Evolutionary conservation across 2,888 invertebrate genomes (phyloP).

Genomic region (Drosophila longiperda): DNA sequence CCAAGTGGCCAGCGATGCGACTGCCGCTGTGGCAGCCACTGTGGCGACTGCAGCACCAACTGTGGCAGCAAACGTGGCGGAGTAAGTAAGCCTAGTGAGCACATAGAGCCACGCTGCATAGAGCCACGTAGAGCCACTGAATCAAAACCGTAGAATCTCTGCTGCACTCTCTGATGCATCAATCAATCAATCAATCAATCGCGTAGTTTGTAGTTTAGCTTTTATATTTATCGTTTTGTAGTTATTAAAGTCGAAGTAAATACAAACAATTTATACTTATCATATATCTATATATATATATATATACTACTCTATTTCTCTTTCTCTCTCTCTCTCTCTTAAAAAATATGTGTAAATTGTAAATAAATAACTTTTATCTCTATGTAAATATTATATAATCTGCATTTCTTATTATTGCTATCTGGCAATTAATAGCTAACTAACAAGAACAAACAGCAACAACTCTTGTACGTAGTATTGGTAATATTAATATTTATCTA

Average conservation of each 20-base stretch:
- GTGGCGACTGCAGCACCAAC: conserved; percentile 23
- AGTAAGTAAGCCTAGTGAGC: conserved; percentile 68
- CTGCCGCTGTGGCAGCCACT: conserved; percentile 18
- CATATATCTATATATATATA: conserved; percentile 39
- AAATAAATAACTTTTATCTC: conserved; percentile 67
- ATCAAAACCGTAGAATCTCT: conserved; percentile 40
- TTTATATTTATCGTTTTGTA: conserved; percentile 50
- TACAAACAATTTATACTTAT: conserved; percentile 28
- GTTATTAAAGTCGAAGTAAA: conserved; percentile 22
- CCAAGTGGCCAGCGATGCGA: conserved; percentile 34
- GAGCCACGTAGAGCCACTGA: conserved; percentile 59
- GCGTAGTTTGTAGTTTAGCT: conserved; percentile 56
- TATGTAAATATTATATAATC: conserved; percentile 68
- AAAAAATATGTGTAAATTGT: conserved; percentile 64
- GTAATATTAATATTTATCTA: conserved; percentile 43
- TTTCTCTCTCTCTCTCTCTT: conserved; percentile 18
- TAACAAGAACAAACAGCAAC: conserved; percentile 68
- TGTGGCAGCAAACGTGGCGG: conserved; percentile 55
- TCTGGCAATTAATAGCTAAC: conserved; percentile 41
- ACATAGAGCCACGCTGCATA: conserved; percentile 43
- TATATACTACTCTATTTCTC: conserved; percentile 54
- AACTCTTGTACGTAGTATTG: conserved; percentile 71
- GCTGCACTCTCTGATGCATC: conserved; percentile 57
- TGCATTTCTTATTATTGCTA: conserved; percentile 65
- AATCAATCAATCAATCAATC: conserved; percentile 4